Percentiles rank a stretch among this genome's conserved stretches.
phyloP scores from a whole-genome alignment of 2,797 vertebrate genomes.

The Nothura maculosa region DNA sequence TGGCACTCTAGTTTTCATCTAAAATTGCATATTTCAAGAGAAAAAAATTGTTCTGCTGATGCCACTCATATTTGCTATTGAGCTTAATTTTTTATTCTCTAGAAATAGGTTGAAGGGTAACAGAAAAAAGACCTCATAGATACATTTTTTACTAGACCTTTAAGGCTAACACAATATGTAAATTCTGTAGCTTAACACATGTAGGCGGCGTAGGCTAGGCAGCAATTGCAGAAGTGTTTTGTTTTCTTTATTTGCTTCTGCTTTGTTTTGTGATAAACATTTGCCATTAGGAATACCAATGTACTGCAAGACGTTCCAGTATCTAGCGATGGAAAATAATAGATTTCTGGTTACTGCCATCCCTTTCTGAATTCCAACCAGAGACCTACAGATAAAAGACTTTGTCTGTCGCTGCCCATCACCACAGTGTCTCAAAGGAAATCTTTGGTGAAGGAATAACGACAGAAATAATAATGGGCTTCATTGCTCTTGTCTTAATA shows the following conservation, averaged over 20 bases:
- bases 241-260: no score
- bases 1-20: neutral
- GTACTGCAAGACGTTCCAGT: neutral
- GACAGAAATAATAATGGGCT: neutral
- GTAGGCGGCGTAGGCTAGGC: neutral
- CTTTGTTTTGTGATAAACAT: neutral
- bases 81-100: neutral
- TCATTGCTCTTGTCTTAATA: neutral
- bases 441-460: neutral
- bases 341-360: neutral
- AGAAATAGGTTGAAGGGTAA: neutral
- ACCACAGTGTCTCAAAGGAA: neutral
- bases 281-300: neutral
- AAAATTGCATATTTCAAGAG: neutral
- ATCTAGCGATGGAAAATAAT: neutral
- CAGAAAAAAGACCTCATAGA: neutral
- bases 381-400: neutral
- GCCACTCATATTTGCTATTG: neutral
- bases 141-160: neutral
- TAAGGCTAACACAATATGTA: neutral
- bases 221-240: neutral
- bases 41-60: neutral
- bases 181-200: neutral
- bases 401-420: neutral
- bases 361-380: neutral